phyloP scores from a whole-genome alignment of 30 jellyfish, hydroid and myxozoan genomes.

The Haliclystus octoradiatus region DNA sequence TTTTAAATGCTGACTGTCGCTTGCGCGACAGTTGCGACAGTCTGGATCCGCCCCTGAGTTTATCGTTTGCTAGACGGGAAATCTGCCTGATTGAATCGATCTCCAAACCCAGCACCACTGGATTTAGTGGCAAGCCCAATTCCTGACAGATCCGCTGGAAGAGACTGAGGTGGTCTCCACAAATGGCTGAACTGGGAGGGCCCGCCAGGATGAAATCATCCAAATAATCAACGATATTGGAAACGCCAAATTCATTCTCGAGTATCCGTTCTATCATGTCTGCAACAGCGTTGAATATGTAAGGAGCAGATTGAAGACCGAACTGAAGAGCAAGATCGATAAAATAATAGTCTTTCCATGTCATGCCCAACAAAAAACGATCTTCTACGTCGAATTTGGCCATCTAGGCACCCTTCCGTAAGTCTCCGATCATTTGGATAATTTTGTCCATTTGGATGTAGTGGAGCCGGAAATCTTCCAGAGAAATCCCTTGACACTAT shows the following conservation, averaged over 20 bases:
- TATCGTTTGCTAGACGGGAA: too few species aligned
- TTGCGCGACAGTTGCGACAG: too few species aligned
- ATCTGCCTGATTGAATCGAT: too few species aligned
- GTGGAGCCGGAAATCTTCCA: slow-evolving; percentile 15
- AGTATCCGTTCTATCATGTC: slow-evolving; percentile 39
- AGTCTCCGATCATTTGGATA: too few species aligned
- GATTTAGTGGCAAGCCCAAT: slow-evolving; percentile 45
- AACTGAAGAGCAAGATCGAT: slow-evolving; percentile 62
- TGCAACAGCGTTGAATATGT: slow-evolving; percentile 42
- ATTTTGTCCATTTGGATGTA: slow-evolving; percentile 1
- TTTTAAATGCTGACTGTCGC: too few species aligned
- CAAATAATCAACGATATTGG: background rate
- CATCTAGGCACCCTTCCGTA: too few species aligned
- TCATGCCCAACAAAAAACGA: slow-evolving; percentile 26
- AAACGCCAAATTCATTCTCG: background rate
- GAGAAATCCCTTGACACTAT: slow-evolving; percentile 25
- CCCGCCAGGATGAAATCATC: too few species aligned
- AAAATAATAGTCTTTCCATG: slow-evolving; percentile 37
- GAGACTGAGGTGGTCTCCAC: slow-evolving; percentile 8
- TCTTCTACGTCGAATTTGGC: slow-evolving; percentile 6
- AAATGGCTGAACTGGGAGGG: slow-evolving; percentile 7
- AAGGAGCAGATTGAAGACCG: slow-evolving; percentile 75
- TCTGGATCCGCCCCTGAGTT: too few species aligned
- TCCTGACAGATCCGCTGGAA: slow-evolving; percentile 18
- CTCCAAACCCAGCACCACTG: too few species aligned